Evolutionary conservation across 1,140 invertebrate species (phyloP).

Genomic region (Halictus rubicundus): DNA sequence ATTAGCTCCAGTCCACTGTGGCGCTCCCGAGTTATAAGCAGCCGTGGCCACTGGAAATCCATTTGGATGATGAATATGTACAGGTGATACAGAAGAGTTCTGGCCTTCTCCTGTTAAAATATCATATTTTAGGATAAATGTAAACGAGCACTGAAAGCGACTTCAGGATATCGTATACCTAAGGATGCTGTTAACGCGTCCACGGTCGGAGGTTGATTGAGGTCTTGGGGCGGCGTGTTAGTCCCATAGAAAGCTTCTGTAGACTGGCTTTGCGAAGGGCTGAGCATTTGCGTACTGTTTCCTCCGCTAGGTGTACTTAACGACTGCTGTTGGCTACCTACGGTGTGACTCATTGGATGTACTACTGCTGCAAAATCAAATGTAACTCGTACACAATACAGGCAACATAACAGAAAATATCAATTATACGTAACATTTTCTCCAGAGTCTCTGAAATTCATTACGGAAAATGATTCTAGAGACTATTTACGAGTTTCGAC

Average conservation of each 20-base stretch:
- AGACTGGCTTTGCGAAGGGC: constrained; percentile 72
- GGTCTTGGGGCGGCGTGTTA: constrained; percentile 76
- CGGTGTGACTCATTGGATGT: constrained; percentile 76
- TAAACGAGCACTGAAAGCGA: background rate
- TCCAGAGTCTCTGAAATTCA: constrained; percentile 45
- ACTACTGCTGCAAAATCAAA: constrained; percentile 76
- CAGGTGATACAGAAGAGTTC: constrained; percentile 78
- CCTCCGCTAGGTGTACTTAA: constrained; percentile 70
- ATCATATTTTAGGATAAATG: background rate
- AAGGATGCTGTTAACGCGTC: constrained; percentile 74
- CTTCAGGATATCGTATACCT: constrained; percentile 56
- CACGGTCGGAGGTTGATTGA: constrained; percentile 75
- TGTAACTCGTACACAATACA: constrained; percentile 59
- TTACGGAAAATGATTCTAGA: constrained; percentile 19
- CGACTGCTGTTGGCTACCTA: constrained; percentile 76
- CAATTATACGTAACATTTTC: constrained; percentile 39
- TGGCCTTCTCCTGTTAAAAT: constrained; percentile 68
- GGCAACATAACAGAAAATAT: constrained; percentile 53
- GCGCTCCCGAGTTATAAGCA: constrained; percentile 76
- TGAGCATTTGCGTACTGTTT: constrained; percentile 73
- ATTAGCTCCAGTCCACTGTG: constrained; percentile 89
- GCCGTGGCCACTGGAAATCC: constrained; percentile 76
- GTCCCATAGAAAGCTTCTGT: constrained; percentile 76
- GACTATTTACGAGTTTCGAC: constrained; percentile 11
- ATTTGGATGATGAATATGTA: constrained; percentile 80